Evolutionary conservation across 1,140 invertebrate genomes (phyloP).

Genomic region (Drosophila willistoni): DNA sequence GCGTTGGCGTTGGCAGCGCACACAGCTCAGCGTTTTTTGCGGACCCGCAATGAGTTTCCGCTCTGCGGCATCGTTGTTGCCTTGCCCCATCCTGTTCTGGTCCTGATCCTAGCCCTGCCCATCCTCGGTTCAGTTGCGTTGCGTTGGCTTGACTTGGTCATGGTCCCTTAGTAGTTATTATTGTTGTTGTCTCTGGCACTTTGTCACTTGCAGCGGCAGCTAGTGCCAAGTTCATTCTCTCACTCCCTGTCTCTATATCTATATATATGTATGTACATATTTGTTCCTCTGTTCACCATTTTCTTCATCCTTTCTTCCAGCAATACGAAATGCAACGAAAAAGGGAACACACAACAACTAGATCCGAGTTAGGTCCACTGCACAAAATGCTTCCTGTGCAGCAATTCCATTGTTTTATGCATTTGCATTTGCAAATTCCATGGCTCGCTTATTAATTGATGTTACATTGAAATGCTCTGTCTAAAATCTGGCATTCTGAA

Average conservation of each 20-base stretch:
- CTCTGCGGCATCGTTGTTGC: slow-evolving; percentile 35
- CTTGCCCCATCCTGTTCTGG: slow-evolving; percentile 2
- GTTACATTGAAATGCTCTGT: neutral
- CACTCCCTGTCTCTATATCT: neutral
- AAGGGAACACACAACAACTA: neutral
- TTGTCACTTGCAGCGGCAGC: slow-evolving; percentile 53
- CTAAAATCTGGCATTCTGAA: neutral
- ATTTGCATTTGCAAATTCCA: slow-evolving; percentile 31
- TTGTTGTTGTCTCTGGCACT: slow-evolving; percentile 33
- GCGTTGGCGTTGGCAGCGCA: slow-evolving; percentile 25
- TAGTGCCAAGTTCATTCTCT: slow-evolving; percentile 48
- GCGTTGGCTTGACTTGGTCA: slow-evolving; percentile 27
- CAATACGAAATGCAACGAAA: slow-evolving; percentile 1
- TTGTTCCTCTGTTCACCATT: neutral
- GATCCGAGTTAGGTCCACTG: slow-evolving; percentile 25
- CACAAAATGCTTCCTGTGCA: slow-evolving; percentile 33
- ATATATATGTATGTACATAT: neutral
- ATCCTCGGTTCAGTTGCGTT: slow-evolving; percentile 3
- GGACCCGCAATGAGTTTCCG: slow-evolving; percentile 59
- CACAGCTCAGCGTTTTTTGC: slow-evolving; percentile 56
- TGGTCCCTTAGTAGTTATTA: slow-evolving; percentile 17
- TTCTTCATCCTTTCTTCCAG: neutral
- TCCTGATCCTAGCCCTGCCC: slow-evolving; percentile 2
- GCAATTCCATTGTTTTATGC: slow-evolving; percentile 27
- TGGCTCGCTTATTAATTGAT: slow-evolving; percentile 16